A percentile compares a stretch with the other conserved stretches of the same genome.
Conservation (phyloP, 2,113 vertebrate species). For the Mastomys coucha region DNA sequence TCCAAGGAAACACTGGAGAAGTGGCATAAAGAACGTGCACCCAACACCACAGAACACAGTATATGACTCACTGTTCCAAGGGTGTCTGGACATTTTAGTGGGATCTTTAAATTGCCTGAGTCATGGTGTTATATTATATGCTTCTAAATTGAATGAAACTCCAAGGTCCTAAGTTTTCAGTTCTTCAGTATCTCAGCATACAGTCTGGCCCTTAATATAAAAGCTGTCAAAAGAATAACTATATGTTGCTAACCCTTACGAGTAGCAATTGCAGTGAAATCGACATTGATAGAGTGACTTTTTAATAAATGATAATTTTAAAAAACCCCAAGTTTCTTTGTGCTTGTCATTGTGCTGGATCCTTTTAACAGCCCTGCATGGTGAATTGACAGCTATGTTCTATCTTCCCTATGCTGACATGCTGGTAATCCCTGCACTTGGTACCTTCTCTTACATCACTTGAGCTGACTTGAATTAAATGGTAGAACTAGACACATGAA, state of each 20-base stretch:
- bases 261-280: background rate
- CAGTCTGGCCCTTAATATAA: background rate
- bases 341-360: background rate
- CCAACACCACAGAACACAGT: fast-evolving
- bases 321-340: background rate
- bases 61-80: background rate
- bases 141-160: background rate
- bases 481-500: background rate
- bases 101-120: conserved; percentile 39
- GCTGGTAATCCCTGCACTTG: background rate
- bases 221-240: background rate
- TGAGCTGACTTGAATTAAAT: background rate
- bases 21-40: no score
- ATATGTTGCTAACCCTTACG: no score
- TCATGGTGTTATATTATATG: background rate
- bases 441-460: background rate
- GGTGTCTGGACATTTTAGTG: conserved; percentile 28
- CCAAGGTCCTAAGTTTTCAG: background rate
- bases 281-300: background rate
- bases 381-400: background rate
- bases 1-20: background rate
- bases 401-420: background rate
- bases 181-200: background rate
- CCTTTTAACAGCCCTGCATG: background rate
- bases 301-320: background rate